Conservation (phyloP, 2,113 vertebrate genomes). For the Polypterus bichir region DNA sequence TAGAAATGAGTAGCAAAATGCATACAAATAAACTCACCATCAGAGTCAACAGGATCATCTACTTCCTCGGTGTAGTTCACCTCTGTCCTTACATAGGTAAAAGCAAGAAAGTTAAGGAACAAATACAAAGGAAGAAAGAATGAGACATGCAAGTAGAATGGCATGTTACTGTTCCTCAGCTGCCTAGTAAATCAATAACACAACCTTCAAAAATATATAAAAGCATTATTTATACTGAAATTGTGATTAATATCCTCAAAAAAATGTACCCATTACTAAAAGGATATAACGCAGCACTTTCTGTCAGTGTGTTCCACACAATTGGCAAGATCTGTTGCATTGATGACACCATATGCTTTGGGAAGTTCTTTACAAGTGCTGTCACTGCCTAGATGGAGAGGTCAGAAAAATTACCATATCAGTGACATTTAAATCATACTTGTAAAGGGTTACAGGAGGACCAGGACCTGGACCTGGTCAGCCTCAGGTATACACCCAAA, state of each 20-base stretch:
- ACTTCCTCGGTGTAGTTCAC: constrained; percentile 97
- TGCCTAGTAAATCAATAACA: too few species aligned
- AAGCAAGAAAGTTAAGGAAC: constrained; percentile 46
- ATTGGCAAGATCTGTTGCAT: constrained; percentile 97
- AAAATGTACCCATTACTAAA: constrained; percentile 7
- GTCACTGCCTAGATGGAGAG: constrained; percentile 69
- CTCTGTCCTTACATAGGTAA: constrained; percentile 94
- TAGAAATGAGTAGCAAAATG: too few species aligned
- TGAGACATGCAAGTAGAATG: too few species aligned
- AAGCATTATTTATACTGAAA: too few species aligned
- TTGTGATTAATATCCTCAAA: too few species aligned
- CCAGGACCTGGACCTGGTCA: too few species aligned
- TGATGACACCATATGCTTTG: constrained; percentile 90
- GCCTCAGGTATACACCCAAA: too few species aligned
- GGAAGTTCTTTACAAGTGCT: constrained; percentile 92
- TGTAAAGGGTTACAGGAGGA: too few species aligned
- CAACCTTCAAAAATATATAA: too few species aligned
- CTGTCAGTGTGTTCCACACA: constrained; percentile 93
- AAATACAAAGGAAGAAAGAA: background rate
- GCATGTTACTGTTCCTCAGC: too few species aligned
- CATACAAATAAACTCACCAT: constrained; percentile 52
- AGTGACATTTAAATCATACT: too few species aligned
- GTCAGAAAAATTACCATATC: background rate
- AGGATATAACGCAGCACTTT: constrained; percentile 97
- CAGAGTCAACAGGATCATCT: constrained; percentile 90